phyloP scores from a whole-genome alignment of 2,113 vertebrate genomes.

The Gobius niger region DNA sequence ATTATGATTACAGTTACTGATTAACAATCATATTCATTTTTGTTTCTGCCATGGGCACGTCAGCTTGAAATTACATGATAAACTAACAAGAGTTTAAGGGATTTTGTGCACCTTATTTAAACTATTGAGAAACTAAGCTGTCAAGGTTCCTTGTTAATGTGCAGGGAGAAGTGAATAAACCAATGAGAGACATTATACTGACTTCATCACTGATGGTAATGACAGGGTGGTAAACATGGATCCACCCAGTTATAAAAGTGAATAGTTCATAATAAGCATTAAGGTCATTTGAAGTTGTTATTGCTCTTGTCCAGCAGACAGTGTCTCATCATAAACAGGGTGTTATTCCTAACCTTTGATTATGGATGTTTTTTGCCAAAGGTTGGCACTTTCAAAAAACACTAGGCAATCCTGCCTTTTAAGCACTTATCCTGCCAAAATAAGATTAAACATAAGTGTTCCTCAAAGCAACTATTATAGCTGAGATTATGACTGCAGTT shows the following conservation, averaged over 20 bases:
- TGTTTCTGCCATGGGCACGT: neutral
- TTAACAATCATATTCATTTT: neutral
- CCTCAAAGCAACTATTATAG: slow-evolving; percentile 6
- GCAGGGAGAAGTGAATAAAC: slow-evolving; percentile 11
- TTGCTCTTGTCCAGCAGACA: slow-evolving; percentile 58
- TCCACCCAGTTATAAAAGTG: slow-evolving; percentile 60
- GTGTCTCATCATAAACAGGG: slow-evolving; percentile 56
- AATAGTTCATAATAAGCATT: slow-evolving; percentile 53
- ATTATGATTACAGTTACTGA: neutral
- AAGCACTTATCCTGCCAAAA: slow-evolving; percentile 7
- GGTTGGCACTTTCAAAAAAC: slow-evolving; percentile 41
- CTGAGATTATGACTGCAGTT: slow-evolving; percentile 13
- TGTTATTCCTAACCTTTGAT: slow-evolving; percentile 47
- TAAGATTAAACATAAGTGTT: slow-evolving; percentile 12
- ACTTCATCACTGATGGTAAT: slow-evolving; percentile 45
- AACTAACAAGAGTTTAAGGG: slow-evolving; percentile 26
- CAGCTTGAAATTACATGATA: neutral
- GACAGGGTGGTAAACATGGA: slow-evolving; percentile 29
- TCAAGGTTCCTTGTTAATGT: slow-evolving; percentile 13
- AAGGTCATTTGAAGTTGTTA: slow-evolving; percentile 50
- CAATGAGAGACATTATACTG: slow-evolving; percentile 22
- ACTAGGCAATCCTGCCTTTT: slow-evolving; percentile 15
- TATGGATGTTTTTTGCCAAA: slow-evolving; percentile 26
- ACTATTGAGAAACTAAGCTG: slow-evolving; percentile 4
- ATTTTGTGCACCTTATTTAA: slow-evolving; percentile 15